Evolutionary conservation across 2,888 invertebrate species (phyloP).

Genomic region (Macrophya alboannulata): DNA sequence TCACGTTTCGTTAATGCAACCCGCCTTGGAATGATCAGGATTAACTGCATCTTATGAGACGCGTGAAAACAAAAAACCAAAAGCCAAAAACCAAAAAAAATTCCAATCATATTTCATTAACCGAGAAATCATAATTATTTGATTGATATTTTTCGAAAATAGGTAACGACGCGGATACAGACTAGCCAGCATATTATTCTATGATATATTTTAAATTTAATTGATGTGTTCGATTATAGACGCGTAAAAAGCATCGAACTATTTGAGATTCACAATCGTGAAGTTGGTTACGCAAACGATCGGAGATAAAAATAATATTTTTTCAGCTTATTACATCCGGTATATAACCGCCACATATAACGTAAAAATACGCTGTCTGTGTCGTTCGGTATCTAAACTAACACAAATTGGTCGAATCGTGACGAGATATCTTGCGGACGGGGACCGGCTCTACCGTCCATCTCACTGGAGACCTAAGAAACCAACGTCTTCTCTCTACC

Average conservation of each 20-base stretch:
- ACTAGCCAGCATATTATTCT: not conserved
- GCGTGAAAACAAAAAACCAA: no score
- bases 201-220: not conserved
- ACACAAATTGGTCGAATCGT: slow-evolving; percentile 40
- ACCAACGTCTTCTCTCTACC: not conserved
- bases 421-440: slow-evolving; percentile 25
- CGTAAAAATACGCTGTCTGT: slow-evolving; percentile 42
- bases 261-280: slow-evolving; percentile 44
- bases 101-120: not conserved
- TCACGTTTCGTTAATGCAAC: not conserved
- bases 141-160: not conserved
- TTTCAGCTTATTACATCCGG: slow-evolving; percentile 54
- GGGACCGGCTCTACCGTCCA: slow-evolving; percentile 3
- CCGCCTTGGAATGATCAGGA: not conserved
- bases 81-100: not conserved
- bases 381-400: slow-evolving; percentile 26
- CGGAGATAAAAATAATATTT: slow-evolving; percentile 54
- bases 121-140: not conserved
- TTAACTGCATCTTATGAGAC: not conserved
- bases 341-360: slow-evolving; percentile 29
- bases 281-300: slow-evolving; percentile 43
- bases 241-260: slow-evolving; percentile 45
- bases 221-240: slow-evolving; percentile 26
- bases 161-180: not conserved
- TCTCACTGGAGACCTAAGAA: slow-evolving; percentile 1